Conservation (phyloP, 2,797 vertebrate genomes). For the Pogonophryne albipinna region DNA sequence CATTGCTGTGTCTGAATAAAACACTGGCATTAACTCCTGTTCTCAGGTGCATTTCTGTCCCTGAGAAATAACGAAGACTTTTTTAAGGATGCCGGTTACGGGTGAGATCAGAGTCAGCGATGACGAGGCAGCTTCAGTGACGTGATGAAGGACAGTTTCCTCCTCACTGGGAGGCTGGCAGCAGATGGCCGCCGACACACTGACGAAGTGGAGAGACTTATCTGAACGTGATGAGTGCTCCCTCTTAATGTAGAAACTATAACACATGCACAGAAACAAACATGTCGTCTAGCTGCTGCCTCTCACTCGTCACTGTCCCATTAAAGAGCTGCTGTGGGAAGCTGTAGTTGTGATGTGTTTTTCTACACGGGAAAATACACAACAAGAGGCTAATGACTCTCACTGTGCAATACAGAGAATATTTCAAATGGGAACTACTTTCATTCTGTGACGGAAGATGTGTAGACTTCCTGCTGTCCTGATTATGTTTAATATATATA, state of each 20-base stretch:
- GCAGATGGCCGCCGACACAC: slow-evolving; percentile 56
- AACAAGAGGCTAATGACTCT: too few species aligned
- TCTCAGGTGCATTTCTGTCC: slow-evolving; percentile 13
- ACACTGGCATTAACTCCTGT: not conserved
- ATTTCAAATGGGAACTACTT: too few species aligned
- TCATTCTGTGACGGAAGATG: too few species aligned
- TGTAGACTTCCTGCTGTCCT: too few species aligned
- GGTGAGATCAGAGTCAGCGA: slow-evolving; percentile 11
- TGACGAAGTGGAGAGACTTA: slow-evolving; percentile 43
- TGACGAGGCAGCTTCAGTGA: slow-evolving; percentile 33
- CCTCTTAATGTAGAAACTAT: slow-evolving; percentile 45
- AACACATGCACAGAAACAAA: slow-evolving; percentile 5
- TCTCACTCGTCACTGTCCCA: slow-evolving; percentile 32
- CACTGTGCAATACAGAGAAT: too few species aligned
- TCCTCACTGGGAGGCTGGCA: slow-evolving; percentile 12
- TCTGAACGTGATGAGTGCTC: slow-evolving; percentile 45
- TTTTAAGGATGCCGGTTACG: not conserved
- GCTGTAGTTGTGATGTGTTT: too few species aligned
- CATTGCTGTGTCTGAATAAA: too few species aligned
- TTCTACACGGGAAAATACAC: too few species aligned
- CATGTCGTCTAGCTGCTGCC: not conserved
- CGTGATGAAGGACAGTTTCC: slow-evolving; percentile 48
- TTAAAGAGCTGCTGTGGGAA: too few species aligned
- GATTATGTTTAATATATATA: too few species aligned
- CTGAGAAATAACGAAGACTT: not conserved